Evolutionary conservation across 2,888 invertebrate genomes (phyloP).

Genomic region (Nemotelus nigrinus): DNA sequence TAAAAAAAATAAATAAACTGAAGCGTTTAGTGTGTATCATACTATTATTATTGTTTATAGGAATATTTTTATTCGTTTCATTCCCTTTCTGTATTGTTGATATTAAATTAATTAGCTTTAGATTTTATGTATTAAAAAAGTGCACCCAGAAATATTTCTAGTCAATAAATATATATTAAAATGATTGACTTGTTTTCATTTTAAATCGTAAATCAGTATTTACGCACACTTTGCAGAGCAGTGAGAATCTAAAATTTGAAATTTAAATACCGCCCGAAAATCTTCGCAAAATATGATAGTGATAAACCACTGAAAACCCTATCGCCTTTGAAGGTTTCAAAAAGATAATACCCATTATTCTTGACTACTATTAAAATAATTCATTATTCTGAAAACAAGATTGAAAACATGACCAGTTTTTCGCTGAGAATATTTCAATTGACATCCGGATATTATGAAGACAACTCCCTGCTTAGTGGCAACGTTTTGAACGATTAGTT

Average conservation of each 20-base stretch:
- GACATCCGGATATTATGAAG: conserved; percentile 3
- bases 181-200: background rate
- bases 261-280: no score
- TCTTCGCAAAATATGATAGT: no score
- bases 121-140: background rate
- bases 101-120: background rate
- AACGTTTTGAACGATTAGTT: conserved; percentile 29
- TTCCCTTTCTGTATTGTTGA: conserved; percentile 25
- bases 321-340: no score
- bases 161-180: conserved; percentile 40
- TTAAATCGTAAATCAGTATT: no score
- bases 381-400: no score
- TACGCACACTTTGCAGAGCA: no score
- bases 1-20: background rate
- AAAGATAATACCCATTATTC: no score
- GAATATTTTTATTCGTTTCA: conserved; percentile 29
- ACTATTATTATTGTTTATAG: background rate
- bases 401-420: conserved; percentile 12
- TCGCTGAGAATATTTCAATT: conserved; percentile 32
- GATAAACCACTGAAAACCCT: no score
- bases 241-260: no score
- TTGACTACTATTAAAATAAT: no score
- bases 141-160: conserved; percentile 39
- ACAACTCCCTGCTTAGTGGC: conserved; percentile 13
- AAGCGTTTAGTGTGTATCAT: background rate